These are phyloP conservation scores for Phorcus lineatus DNA, from an alignment of 2,888 invertebrate species.

Conservation along the genomic window DNA sequence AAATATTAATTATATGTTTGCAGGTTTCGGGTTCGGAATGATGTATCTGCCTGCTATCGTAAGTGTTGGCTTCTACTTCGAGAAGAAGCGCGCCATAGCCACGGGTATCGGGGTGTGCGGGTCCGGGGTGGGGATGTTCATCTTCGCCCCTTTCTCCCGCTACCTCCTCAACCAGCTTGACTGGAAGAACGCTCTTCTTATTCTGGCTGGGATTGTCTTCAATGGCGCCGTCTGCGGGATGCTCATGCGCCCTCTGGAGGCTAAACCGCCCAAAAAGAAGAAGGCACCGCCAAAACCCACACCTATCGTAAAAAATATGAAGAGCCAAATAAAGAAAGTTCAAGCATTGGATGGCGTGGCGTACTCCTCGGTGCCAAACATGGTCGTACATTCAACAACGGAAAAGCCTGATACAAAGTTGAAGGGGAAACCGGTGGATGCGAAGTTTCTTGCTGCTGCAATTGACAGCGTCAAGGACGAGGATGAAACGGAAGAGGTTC, in stretches of 20 bases:
- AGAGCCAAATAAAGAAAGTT: not conserved
- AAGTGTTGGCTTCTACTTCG: slow-evolving; percentile 97
- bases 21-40: slow-evolving; percentile 94
- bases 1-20: slow-evolving; percentile 41
- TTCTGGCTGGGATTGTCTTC: slow-evolving; percentile 85
- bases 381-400: slow-evolving; percentile 26
- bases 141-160: slow-evolving; percentile 88
- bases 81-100: slow-evolving; percentile 94
- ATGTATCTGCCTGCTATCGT: slow-evolving; percentile 97
- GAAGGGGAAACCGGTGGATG: not conserved
- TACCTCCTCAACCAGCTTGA: slow-evolving; percentile 81
- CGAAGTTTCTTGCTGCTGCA: not conserved
- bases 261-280: not conserved
- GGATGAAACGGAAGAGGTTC: slow-evolving; percentile 4
- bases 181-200: slow-evolving; percentile 86
- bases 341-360: not conserved
- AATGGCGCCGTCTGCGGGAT: slow-evolving; percentile 86
- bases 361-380: slow-evolving; percentile 34
- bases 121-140: slow-evolving; percentile 94
- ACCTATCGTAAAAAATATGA: not conserved
- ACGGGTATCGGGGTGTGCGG: slow-evolving; percentile 98
- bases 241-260: slow-evolving; percentile 86
- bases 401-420: not conserved
- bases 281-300: not conserved
- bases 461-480: not conserved